Evolutionary conservation across 2,113 vertebrate species (phyloP), one percentile per base, ranked within the genome.

Genomic region (Platysteira castanea): DNA sequence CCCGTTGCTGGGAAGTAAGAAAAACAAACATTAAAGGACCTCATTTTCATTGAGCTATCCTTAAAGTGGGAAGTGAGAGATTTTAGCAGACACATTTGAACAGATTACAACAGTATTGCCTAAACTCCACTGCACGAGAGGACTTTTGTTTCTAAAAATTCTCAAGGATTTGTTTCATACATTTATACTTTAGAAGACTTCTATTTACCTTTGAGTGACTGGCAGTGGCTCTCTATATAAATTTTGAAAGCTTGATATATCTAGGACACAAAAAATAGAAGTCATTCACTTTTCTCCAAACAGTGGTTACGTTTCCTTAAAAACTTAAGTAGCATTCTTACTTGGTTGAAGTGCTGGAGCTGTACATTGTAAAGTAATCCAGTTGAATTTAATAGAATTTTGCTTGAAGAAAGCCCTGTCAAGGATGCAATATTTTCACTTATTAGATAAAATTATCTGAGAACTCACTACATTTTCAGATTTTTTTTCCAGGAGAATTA

Each of bases 201-300:
- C 50, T 22, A 80, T 95, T 97, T 97, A 99, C 99, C 99, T 99
- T 98, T 99, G 41, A 89, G 81, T 60, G 93, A 95, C 73, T 98
- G 98, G 90, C 99, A 99, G 71, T 98, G 98, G 95, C 99, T 99
- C 47, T 97, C 96, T 85, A 99, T 88, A 31, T 94, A 97, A 89
- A 99, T 98, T 97, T 98, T 98, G 97, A 99, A 99, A 83, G 99
- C 99, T 97, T 99, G 99, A 92, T 99, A 99, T 91, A 99, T 98
- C 99, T 99, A 94, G 81, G 96, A 85, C 53, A 88, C 44, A 74
- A 33, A 52, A 69, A 49, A 33, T 8, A 57, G 9, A 89, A 31
- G 30, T 63, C 5, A 92, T 12, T 90, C 52, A 89, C 15, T 33
- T 80, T 87, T 92, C 61, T 76, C 59, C 30, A 35, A 52, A 71